Evolutionary conservation across 1,140 invertebrate species (phyloP).

Genomic region (Cherax destructor): DNA sequence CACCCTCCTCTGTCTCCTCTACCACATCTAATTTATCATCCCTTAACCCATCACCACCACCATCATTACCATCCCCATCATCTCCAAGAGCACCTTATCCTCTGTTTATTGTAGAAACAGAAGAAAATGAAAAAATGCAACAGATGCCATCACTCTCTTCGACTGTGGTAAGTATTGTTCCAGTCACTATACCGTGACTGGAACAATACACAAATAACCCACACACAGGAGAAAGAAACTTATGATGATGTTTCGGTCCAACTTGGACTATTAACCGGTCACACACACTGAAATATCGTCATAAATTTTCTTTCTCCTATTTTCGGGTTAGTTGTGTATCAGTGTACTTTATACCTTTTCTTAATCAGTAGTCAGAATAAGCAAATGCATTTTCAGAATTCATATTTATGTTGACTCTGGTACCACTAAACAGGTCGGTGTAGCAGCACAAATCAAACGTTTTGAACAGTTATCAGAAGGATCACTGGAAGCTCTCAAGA

Average conservation of each 20-base stretch:
- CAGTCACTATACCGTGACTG: no score
- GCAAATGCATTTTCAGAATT: no score
- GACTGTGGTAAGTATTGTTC: constrained; percentile 36
- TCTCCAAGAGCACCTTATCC: constrained; percentile 19
- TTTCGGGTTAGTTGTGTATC: no score
- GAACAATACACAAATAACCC: no score
- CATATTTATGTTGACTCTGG: background rate
- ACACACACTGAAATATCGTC: no score
- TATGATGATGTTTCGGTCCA: no score
- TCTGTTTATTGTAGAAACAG: constrained; percentile 33
- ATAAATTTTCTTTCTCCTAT: no score
- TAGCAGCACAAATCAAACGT: constrained; percentile 67
- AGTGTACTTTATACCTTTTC: no score
- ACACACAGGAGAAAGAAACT: no score
- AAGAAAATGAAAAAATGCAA: background rate
- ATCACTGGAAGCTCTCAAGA: constrained; percentile 66
- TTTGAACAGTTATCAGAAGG: constrained; percentile 67
- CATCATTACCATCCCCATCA: constrained; percentile 1
- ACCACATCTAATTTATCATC: constrained; percentile 28
- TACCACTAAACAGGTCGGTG: constrained; percentile 39
- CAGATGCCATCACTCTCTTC: background rate
- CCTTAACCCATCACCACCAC: constrained; percentile 17
- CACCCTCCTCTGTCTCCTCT: constrained; percentile 42
- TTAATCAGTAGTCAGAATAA: no score
- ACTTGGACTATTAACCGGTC: no score